phyloP scores from a whole-genome alignment of 2,888 invertebrate genomes.

The Leptodirus hochenwartii region DNA sequence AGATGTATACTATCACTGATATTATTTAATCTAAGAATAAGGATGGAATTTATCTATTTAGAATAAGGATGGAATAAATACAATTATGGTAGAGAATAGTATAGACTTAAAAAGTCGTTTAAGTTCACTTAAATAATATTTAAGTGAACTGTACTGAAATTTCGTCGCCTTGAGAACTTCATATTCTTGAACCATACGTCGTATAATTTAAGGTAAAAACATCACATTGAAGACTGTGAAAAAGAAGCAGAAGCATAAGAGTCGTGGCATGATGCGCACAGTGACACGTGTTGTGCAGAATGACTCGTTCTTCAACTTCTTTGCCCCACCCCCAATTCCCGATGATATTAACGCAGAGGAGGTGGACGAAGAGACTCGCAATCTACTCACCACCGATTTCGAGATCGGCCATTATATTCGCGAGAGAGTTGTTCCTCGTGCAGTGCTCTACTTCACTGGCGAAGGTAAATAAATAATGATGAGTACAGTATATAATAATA shows the following conservation, averaged over 20 bases:
- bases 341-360: constrained; percentile 63
- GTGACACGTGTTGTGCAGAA: constrained; percentile 89
- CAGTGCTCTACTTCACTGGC: constrained; percentile 92
- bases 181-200: too few relatives aligned
- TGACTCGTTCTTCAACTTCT: constrained; percentile 99
- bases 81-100: too few relatives aligned
- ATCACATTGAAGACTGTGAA: constrained; percentile 91
- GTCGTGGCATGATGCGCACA: constrained; percentile 80
- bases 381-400: constrained; percentile 82
- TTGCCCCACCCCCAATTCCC: constrained; percentile 71
- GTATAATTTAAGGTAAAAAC: constrained; percentile 43
- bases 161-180: too few relatives aligned
- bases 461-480: constrained; percentile 42
- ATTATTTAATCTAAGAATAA: too few relatives aligned
- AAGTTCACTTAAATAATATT: too few relatives aligned
- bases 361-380: constrained; percentile 73
- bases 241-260: constrained; percentile 98
- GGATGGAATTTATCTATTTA: too few relatives aligned
- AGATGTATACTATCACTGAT: too few relatives aligned
- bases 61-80: too few relatives aligned
- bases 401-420: constrained; percentile 97
- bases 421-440: constrained; percentile 92
- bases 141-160: too few relatives aligned
- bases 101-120: too few relatives aligned
- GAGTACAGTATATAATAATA: too few relatives aligned